These are phyloP conservation scores for Rotaria magnacalcarata DNA, from an alignment of 2,888 invertebrate species.

Conservation along the genomic window DNA sequence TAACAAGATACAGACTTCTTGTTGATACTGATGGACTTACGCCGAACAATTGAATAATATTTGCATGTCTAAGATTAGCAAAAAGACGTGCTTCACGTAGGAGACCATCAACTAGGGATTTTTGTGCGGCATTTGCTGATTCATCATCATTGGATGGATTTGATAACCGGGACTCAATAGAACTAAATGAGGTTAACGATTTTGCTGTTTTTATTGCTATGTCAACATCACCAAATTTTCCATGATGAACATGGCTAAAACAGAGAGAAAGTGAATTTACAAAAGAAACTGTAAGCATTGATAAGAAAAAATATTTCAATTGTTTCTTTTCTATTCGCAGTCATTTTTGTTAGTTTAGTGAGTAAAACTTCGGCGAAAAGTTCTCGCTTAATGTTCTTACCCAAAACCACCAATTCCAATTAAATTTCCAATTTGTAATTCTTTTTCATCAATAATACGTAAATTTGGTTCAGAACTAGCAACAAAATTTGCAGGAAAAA, in stretches of 20 bases:
- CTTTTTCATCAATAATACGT: constrained; percentile 70
- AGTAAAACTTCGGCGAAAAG: no score
- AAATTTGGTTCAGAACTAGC: constrained; percentile 49
- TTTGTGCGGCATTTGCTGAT: constrained; percentile 75
- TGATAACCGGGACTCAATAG: not conserved
- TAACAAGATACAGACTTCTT: constrained; percentile 81
- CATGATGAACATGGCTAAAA: constrained; percentile 28
- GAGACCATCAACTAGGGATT: constrained; percentile 74
- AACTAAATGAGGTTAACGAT: not conserved
- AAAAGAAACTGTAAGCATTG: no score
- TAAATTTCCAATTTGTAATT: constrained; percentile 80
- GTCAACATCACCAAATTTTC: not conserved
- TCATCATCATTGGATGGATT: constrained; percentile 75
- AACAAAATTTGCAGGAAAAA: constrained; percentile 93
- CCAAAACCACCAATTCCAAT: constrained; percentile 95
- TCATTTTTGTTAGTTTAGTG: no score
- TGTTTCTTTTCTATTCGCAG: no score
- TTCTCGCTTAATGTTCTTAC: constrained; percentile 61
- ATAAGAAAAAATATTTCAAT: no score
- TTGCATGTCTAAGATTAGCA: constrained; percentile 85
- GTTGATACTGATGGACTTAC: not conserved
- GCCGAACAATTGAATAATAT: constrained; percentile 87
- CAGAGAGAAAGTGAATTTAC: no score
- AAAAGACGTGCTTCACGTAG: constrained; percentile 81
- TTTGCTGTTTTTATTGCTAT: constrained; percentile 2